phyloP scores from a whole-genome alignment of 2,113 vertebrate species.

The Grammomys dolichurus region DNA sequence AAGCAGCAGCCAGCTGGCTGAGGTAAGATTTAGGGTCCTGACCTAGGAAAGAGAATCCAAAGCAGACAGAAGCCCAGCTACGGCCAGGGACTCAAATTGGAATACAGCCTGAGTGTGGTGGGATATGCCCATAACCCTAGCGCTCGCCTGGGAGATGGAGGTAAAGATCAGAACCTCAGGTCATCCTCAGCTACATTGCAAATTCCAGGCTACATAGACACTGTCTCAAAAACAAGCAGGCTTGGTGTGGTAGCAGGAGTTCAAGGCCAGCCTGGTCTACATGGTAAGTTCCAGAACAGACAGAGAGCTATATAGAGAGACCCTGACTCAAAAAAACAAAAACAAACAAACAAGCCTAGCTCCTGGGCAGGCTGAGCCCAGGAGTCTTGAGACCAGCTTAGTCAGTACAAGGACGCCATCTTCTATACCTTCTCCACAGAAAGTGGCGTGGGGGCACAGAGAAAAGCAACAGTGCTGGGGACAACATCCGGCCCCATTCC shows the following conservation, averaged over 20 bases:
- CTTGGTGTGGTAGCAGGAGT: not conserved
- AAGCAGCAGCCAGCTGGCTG: not conserved
- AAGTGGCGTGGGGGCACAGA: not conserved
- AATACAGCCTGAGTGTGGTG: not conserved
- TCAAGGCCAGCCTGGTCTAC: not conserved
- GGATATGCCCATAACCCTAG: too few relatives aligned
- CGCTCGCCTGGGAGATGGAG: not conserved
- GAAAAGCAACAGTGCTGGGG: not conserved
- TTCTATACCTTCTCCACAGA: not conserved
- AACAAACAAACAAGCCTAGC: not conserved
- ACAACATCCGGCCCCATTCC: not conserved
- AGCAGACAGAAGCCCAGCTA: not conserved
- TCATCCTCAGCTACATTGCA: not conserved
- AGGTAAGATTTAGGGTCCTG: constrained; percentile 28
- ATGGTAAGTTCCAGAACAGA: not conserved
- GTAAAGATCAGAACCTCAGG: not conserved
- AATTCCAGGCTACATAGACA: not conserved
- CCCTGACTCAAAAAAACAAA: not conserved
- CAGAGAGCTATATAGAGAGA: not conserved
- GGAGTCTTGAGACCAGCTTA: not conserved
- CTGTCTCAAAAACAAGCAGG: not conserved
- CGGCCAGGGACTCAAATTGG: not conserved
- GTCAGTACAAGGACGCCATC: not conserved
- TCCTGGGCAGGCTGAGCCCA: not conserved
- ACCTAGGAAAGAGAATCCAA: not conserved